These are phyloP conservation scores for Drosophila leonis DNA, from an alignment of 2,888 invertebrate genomes.

Conservation along the genomic window DNA sequence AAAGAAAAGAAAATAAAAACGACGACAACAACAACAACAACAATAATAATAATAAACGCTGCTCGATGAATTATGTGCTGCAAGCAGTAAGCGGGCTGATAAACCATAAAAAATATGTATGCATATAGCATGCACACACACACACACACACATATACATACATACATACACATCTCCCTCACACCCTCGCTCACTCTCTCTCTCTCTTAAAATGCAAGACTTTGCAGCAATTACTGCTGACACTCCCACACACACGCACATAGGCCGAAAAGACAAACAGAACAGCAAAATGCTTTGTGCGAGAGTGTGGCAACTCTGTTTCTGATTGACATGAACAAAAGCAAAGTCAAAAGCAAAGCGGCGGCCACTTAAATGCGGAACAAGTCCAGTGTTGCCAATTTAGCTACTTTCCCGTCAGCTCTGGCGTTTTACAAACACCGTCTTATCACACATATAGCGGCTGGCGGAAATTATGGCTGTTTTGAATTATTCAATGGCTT, in stretches of 20 bases:
- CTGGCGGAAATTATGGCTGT: no score
- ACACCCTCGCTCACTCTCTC: neutral
- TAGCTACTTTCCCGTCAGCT: no score
- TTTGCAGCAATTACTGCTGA: slow-evolving; percentile 75
- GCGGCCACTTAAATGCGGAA: slow-evolving; percentile 29
- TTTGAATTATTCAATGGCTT: no score
- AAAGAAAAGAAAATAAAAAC: slow-evolving; percentile 25
- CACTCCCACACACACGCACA: slow-evolving; percentile 67
- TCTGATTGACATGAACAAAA: slow-evolving; percentile 55
- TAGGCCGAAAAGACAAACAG: slow-evolving; percentile 49
- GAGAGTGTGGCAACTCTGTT: slow-evolving; percentile 57
- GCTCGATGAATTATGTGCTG: slow-evolving; percentile 58
- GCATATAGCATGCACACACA: slow-evolving; percentile 12
- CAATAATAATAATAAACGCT: slow-evolving; percentile 63
- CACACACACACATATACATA: neutral
- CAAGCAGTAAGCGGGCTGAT: slow-evolving; percentile 54
- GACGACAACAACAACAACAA: slow-evolving; percentile 23
- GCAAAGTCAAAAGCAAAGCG: slow-evolving; percentile 39
- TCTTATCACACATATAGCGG: no score
- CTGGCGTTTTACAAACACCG: no score
- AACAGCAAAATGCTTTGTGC: slow-evolving; percentile 50
- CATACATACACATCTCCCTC: neutral
- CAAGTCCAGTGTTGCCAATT: slow-evolving; percentile 7
- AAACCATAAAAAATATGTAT: slow-evolving; percentile 71
- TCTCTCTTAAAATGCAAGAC: slow-evolving; percentile 63